Base-by-base conservation (phyloP, 1,140 invertebrate species). In the Drosophila kepulauana region DNA sequence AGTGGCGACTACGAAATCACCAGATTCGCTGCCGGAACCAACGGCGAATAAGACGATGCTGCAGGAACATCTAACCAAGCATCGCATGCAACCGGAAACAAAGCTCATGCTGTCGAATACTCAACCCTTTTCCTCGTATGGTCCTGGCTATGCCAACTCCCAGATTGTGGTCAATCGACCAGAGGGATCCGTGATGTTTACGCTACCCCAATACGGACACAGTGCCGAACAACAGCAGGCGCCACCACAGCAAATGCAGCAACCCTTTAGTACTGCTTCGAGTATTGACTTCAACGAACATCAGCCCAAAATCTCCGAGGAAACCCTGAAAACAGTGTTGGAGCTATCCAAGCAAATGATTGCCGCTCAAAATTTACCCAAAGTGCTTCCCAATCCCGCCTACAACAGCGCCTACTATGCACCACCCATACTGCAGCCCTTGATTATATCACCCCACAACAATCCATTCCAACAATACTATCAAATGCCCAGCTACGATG, bases 291-390 rank as follows among this genome's bases (percentile, higher is more conserved):
- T 82, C 28, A 54, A 65, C 5, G 84, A 87, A 1, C 75, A 80
- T 38, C 65, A 87, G 33, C 91, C 91, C 1, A 91, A 92, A 52
- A 90, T 93, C 7, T 92, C 92, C 0, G 91, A 92, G 61, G 91
- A 93, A n/a, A 92, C 91, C 0, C 16, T 93, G 1, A 93, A 93
- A 56, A 93, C 92, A 0, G 85, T 93, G 6, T 66, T 92, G 49
- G 91, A 93, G 48, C 43, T 93, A 1, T 92, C 92, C 20, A 92
- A 93, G 61, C 92, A 93, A 64, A 92, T 93, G 91, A 90, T 92
- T 25, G 79, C 89, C 1, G 81, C 81, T 1, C 91, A 92, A 45
- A 91, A 92, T 61, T 20, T 91, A 20, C 92, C 91, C 13, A 91
- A 91, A 43, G 80, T 92, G n/a, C 25, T 92, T 56, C 91, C 78